Percentiles rank a stretch among this genome's conserved stretches.
Evolutionary conservation across 2,888 invertebrate species (phyloP).

Genomic region (Nomada fucata): DNA sequence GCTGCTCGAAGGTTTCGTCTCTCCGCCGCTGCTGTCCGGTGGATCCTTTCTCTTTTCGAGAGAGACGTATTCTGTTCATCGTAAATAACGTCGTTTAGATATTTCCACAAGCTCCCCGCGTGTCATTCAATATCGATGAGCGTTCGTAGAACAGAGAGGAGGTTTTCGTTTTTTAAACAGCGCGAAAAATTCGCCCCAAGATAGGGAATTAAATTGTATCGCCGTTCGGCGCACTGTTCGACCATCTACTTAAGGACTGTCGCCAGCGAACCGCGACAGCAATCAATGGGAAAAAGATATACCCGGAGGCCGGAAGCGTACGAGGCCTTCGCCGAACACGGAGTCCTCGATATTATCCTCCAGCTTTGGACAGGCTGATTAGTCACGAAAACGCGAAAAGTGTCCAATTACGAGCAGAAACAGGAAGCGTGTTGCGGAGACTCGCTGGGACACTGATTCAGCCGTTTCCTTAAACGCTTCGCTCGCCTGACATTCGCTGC

Average conservation of each 20-base stretch:
- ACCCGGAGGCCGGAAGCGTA: constrained; percentile 20
- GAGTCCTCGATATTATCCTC: constrained; percentile 54
- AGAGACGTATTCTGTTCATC: constrained; percentile 83
- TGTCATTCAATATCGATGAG: neutral
- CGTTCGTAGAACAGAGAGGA: constrained; percentile 31
- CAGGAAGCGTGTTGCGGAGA: constrained; percentile 66
- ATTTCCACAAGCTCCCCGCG: neutral
- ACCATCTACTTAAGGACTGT: neutral
- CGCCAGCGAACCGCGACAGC: neutral
- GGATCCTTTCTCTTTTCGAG: constrained; percentile 94
- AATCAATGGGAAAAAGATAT: neutral
- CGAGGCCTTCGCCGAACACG: constrained; percentile 58
- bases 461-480: constrained; percentile 72
- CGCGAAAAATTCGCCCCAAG: neutral
- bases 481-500: constrained; percentile 52
- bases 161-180: neutral
- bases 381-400: constrained; percentile 75
- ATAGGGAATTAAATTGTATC: neutral
- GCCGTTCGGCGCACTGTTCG: neutral
- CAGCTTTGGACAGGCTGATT: constrained; percentile 64
- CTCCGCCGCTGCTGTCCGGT: constrained; percentile 88
- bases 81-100: constrained; percentile 73
- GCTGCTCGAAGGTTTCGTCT: constrained; percentile 87
- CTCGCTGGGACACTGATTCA: constrained; percentile 70
- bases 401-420: constrained; percentile 72